A percentile compares a stretch with the other conserved stretches of the same genome.
phyloP scores from a whole-genome alignment of 1,140 invertebrate species.

The Achroia grisella region DNA sequence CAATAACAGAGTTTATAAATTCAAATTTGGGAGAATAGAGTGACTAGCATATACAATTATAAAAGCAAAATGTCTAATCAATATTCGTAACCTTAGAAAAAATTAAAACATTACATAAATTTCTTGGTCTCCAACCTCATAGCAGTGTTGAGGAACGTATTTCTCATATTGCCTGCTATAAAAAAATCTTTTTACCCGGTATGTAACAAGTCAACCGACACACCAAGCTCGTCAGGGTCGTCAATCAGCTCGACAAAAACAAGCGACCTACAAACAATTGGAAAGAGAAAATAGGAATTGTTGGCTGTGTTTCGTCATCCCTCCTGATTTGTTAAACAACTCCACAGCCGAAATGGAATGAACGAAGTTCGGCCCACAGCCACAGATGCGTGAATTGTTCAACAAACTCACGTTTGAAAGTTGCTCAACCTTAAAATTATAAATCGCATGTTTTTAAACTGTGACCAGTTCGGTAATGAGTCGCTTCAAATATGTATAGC shows the following conservation, averaged over 20 bases:
- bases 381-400: not conserved
- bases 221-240: not conserved
- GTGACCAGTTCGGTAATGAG: conserved; percentile 11
- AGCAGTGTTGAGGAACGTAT: too few relatives aligned
- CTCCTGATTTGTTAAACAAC: conserved; percentile 35
- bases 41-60: too few relatives aligned
- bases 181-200: too few relatives aligned
- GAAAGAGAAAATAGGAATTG: conserved; percentile 47
- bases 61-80: too few relatives aligned
- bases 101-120: too few relatives aligned
- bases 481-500: conserved; percentile 18
- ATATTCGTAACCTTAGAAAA: too few relatives aligned
- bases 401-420: not conserved
- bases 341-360: conserved; percentile 12
- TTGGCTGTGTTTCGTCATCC: conserved; percentile 46
- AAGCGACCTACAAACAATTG: conserved; percentile 32
- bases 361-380: not conserved
- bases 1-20: too few relatives aligned
- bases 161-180: too few relatives aligned
- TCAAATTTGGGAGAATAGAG: too few relatives aligned
- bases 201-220: too few relatives aligned
- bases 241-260: conserved; percentile 30
- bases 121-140: too few relatives aligned
- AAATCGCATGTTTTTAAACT: not conserved
- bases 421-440: not conserved